A percentile compares a stretch with the other conserved stretches of the same genome.
phyloP scores from a whole-genome alignment of 1,140 invertebrate genomes.

The Trinorchestia longiramus region DNA sequence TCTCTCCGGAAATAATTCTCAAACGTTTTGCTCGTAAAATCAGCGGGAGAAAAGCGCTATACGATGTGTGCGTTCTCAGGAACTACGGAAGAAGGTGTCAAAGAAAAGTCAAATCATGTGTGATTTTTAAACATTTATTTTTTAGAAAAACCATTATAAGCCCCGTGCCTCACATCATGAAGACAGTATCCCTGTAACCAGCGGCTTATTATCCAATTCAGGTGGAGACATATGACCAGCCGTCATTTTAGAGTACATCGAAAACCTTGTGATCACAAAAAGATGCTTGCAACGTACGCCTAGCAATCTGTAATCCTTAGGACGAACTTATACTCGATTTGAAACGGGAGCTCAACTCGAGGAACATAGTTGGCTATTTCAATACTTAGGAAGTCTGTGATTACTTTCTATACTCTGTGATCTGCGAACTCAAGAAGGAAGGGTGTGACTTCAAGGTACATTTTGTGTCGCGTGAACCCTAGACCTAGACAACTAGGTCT shows the following conservation, averaged over 20 bases:
- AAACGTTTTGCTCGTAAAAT: not conserved
- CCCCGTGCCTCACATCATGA: not conserved
- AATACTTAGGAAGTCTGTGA: not conserved
- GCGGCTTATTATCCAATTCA: not conserved
- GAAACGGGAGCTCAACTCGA: not conserved
- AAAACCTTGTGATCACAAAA: not conserved
- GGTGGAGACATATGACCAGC: not conserved
- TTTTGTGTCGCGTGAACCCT: not conserved
- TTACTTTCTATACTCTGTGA: not conserved
- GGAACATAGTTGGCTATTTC: not conserved
- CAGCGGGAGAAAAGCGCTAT: not conserved
- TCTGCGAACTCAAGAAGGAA: not conserved
- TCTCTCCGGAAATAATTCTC: not conserved
- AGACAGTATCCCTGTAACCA: not conserved
- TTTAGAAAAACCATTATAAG: not conserved
- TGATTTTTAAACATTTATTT: not conserved
- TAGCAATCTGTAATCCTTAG: not conserved
- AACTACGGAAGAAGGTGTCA: not conserved
- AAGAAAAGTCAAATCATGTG: not conserved
- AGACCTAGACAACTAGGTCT: not conserved
- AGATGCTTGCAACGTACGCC: not conserved
- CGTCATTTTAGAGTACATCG: not conserved
- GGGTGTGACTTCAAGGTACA: not conserved
- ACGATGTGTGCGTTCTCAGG: not conserved
- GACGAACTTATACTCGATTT: not conserved